Conservation (phyloP, 2,113 vertebrate species). For the Passer domesticus region DNA sequence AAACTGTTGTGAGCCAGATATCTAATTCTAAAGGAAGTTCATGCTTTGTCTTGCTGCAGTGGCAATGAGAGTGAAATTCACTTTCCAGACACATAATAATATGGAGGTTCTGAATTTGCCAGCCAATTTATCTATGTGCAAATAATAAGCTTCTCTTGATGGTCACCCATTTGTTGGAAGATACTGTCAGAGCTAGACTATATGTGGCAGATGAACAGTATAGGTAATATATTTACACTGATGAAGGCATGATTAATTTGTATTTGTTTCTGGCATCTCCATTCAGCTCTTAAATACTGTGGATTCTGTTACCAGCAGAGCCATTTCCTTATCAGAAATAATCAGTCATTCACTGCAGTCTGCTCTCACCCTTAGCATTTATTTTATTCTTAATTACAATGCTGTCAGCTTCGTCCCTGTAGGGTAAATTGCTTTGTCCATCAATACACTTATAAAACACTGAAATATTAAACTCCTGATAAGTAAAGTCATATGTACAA, state of each 20-base stretch:
- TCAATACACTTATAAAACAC: neutral
- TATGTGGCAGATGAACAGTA: neutral
- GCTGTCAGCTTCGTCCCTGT: neutral
- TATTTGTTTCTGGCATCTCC: neutral
- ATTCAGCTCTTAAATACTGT: neutral
- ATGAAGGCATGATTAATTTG: constrained; percentile 22
- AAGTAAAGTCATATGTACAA: neutral
- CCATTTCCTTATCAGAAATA: constrained; percentile 1
- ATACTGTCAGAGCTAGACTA: neutral
- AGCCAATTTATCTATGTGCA: neutral
- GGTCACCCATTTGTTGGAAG: neutral
- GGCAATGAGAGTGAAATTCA: neutral
- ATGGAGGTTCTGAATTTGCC: neutral
- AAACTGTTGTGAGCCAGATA: neutral
- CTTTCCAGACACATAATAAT: neutral
- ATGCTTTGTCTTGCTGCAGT: neutral
- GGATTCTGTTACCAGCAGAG: neutral
- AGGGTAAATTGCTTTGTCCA: neutral
- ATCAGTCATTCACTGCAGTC: constrained; percentile 40
- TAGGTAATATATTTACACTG: neutral
- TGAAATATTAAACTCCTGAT: neutral
- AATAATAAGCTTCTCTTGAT: neutral
- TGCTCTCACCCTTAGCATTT: constrained; percentile 26
- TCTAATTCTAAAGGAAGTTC: neutral
- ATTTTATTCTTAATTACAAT: constrained; percentile 49